phyloP scores from a whole-genome alignment of 2,888 invertebrate species.

The Lepidocyrtinus sp. region DNA sequence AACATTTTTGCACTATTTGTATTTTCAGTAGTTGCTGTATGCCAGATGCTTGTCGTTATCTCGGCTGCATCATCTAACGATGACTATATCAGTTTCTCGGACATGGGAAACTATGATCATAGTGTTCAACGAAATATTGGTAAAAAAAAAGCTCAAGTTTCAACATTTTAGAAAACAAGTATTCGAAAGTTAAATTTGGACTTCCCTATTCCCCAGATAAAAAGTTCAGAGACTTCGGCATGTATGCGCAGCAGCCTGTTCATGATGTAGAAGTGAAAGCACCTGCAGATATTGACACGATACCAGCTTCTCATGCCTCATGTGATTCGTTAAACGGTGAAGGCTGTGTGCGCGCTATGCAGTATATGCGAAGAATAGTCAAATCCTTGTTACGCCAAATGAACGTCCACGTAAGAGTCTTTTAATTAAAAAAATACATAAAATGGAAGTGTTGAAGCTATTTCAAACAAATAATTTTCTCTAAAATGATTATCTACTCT shows the following conservation, averaged over 20 bases:
- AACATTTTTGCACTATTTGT: background rate
- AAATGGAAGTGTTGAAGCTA: background rate
- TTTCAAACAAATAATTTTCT: background rate
- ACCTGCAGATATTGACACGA: background rate
- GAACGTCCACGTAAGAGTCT: constrained; percentile 64
- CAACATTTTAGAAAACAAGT: too few relatives aligned
- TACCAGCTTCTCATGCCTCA: too few relatives aligned
- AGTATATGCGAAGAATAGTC: constrained; percentile 64
- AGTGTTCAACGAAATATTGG: constrained; percentile 60
- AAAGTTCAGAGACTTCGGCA: constrained; percentile 40
- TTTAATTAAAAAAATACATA: constrained; percentile 2
- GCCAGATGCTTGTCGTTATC: constrained; percentile 1
- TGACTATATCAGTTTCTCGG: constrained; percentile 64
- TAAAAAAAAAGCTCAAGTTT: too few relatives aligned
- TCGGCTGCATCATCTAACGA: constrained; percentile 28
- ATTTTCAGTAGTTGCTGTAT: constrained; percentile 6
- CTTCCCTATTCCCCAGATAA: constrained; percentile 9
- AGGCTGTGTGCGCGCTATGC: constrained; percentile 42
- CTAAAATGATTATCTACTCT: constrained; percentile 15
- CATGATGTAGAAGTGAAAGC: background rate
- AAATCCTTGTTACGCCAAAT: constrained; percentile 66
- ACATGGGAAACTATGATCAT: constrained; percentile 68
- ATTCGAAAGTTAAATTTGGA: too few relatives aligned
- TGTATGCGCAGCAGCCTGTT: constrained; percentile 8
- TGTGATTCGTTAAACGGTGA: constrained; percentile 1